Conservation (phyloP, 1,140 invertebrate genomes). For the Diabrotica undecimpunctata region DNA sequence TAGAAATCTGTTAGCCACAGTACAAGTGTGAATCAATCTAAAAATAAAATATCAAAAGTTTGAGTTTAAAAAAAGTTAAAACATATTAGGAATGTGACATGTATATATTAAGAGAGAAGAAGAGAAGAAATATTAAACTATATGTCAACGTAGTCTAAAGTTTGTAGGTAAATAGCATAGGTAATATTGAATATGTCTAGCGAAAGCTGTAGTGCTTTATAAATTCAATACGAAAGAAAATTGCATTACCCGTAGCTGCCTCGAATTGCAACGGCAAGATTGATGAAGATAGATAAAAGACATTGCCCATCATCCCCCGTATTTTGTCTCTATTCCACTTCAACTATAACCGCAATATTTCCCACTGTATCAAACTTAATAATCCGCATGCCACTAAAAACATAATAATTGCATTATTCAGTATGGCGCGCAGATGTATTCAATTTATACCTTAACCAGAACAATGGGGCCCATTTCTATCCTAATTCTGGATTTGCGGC, state of each 20-base stretch:
- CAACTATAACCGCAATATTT: constrained; percentile 10
- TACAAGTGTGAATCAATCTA: too few species aligned
- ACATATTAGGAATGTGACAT: too few species aligned
- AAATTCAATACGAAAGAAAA: too few species aligned
- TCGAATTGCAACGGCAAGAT: background rate
- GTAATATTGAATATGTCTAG: too few species aligned
- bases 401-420: constrained; percentile 27
- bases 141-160: background rate
- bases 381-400: constrained; percentile 20
- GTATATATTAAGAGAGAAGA: too few species aligned
- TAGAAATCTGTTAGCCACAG: too few species aligned
- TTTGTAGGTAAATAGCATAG: too few species aligned
- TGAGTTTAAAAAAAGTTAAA: too few species aligned
- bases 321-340: background rate
- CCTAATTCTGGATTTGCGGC: constrained; percentile 44
- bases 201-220: too few species aligned
- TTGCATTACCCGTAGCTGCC: background rate
- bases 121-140: background rate
- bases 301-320: background rate
- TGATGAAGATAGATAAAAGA: constrained; percentile 1
- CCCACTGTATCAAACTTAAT: constrained; percentile 21
- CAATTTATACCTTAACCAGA: constrained; percentile 34
- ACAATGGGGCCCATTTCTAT: constrained; percentile 37
- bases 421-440: constrained; percentile 29
- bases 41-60: too few species aligned